Percentiles rank a stretch among this genome's conserved stretches.
Evolutionary conservation across 2,888 invertebrate species (phyloP).

Genomic region (Galerucella calmariensis): DNA sequence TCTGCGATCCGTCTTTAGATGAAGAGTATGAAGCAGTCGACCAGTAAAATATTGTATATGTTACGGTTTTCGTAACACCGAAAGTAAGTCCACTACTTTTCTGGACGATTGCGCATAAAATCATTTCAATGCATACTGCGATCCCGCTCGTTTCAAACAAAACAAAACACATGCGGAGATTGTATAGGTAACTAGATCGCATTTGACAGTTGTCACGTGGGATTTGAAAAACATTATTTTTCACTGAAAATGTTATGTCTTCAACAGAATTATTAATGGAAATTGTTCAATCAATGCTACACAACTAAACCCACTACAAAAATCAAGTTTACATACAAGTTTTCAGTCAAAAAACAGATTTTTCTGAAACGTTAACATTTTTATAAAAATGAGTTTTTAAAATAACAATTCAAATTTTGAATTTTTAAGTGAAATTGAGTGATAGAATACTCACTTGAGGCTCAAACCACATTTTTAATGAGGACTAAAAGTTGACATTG

Average conservation of each 20-base stretch:
- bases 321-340: neutral
- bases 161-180: constrained; percentile 67
- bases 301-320: neutral
- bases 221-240: constrained; percentile 51
- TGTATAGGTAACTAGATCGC: constrained; percentile 65
- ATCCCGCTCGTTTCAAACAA: constrained; percentile 67
- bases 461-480: constrained; percentile 66
- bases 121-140: constrained; percentile 66
- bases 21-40: constrained; percentile 57
- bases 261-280: constrained; percentile 4
- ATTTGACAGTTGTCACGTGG: constrained; percentile 66
- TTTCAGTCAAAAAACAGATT: neutral
- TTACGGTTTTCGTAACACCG: constrained; percentile 1
- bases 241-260: constrained; percentile 52
- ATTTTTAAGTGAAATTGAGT: neutral
- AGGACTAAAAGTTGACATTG: constrained; percentile 61
- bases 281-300: neutral
- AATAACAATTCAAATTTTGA: neutral
- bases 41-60: constrained; percentile 37
- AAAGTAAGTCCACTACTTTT: constrained; percentile 44
- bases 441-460: constrained; percentile 60
- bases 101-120: constrained; percentile 63
- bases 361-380: constrained; percentile 6
- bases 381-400: neutral
- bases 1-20: constrained; percentile 59